These are phyloP conservation scores for Mactra quadrangularis DNA, from an alignment of 1,140 invertebrate genomes.

Conservation along the genomic window DNA sequence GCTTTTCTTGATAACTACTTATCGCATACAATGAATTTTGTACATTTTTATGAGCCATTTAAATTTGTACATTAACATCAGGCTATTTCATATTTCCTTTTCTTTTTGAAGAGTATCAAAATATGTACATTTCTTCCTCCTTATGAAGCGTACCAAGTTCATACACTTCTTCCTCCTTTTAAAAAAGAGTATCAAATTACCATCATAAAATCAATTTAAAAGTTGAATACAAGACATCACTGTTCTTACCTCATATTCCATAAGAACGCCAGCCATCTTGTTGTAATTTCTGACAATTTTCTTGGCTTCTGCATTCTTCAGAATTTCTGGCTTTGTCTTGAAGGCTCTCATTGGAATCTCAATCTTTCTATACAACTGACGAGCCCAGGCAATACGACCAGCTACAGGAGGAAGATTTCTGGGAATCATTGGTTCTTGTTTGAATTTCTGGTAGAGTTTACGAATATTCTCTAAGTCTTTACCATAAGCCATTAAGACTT, in stretches of 20 bases:
- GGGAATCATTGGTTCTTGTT: slow-evolving; percentile 82
- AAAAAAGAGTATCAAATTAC: too few species aligned
- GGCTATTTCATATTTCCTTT: too few species aligned
- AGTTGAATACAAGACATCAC: too few species aligned
- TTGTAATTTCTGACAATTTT: slow-evolving; percentile 88
- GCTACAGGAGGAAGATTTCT: slow-evolving; percentile 84
- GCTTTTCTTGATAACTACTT: too few species aligned
- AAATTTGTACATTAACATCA: too few species aligned
- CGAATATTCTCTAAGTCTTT: slow-evolving; percentile 94
- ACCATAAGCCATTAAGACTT: slow-evolving; percentile 92
- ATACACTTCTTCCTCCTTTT: too few species aligned
- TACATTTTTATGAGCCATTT: too few species aligned
- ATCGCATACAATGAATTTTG: too few species aligned
- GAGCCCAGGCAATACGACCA: slow-evolving; percentile 84
- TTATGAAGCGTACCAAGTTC: too few species aligned
- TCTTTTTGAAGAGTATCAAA: too few species aligned
- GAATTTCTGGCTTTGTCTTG: slow-evolving; percentile 81
- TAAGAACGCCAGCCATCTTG: slow-evolving; percentile 83
- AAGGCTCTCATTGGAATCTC: slow-evolving; percentile 86
- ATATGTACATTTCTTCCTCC: too few species aligned
- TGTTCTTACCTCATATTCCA: slow-evolving; percentile 84
- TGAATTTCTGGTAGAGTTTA: slow-evolving; percentile 85
- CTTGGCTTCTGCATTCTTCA: slow-evolving; percentile 86
- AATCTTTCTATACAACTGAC: slow-evolving; percentile 84
- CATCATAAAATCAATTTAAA: too few species aligned